Conservation (phyloP, 2,888 invertebrate genomes). For the Cephalotes varians region DNA sequence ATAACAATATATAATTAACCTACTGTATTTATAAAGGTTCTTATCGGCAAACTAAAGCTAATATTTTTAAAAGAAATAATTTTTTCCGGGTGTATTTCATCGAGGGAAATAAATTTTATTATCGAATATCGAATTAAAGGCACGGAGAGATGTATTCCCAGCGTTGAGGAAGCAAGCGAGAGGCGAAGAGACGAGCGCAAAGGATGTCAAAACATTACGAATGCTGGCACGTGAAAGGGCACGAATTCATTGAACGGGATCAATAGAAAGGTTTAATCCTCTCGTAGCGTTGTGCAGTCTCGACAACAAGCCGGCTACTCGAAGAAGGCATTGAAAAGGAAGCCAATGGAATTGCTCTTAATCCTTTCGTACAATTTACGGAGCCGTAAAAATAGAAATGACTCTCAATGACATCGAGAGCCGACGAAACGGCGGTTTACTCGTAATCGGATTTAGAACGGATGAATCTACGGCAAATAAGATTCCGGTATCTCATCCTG, state of each 20-base stretch:
- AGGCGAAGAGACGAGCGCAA: conserved; percentile 66
- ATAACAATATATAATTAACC: neutral
- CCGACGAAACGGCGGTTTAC: conserved; percentile 63
- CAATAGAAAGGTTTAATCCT: conserved; percentile 78
- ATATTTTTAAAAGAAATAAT: conserved; percentile 4
- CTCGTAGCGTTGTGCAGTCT: conserved; percentile 50
- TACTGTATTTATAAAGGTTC: neutral
- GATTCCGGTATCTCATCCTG: conserved; percentile 4
- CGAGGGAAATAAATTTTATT: neutral
- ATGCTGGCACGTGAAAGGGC: conserved; percentile 74
- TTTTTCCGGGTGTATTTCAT: neutral
- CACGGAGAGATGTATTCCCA: neutral
- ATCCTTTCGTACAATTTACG: conserved; percentile 79
- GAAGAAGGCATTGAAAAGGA: conserved; percentile 61
- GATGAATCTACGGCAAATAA: conserved; percentile 47
- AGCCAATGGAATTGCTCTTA: conserved; percentile 65
- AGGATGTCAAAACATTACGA: conserved; percentile 79
- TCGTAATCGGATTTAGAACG: conserved; percentile 75
- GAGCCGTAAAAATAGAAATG: conserved; percentile 76
- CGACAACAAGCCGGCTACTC: conserved; percentile 66
- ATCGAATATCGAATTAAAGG: neutral
- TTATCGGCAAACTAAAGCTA: neutral
- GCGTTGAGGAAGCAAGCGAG: conserved; percentile 12
- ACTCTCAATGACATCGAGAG: conserved; percentile 72
- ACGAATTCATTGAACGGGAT: conserved; percentile 75